Evolutionary conservation across 2,888 invertebrate genomes (phyloP).

Genomic region (Myopa tessellatipennis): DNA sequence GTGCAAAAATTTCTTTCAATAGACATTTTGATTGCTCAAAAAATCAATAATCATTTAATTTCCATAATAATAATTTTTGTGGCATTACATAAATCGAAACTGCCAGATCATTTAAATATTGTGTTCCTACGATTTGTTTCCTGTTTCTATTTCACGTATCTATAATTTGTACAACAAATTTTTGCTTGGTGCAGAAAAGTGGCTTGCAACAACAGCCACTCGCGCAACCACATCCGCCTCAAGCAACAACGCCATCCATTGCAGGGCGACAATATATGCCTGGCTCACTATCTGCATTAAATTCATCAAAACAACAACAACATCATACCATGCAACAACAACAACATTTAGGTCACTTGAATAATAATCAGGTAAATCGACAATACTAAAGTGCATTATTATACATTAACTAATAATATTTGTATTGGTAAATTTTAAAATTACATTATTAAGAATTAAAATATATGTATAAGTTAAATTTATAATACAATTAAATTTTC

Average conservation of each 20-base stretch:
- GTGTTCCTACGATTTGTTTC: neutral
- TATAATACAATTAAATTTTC: no score
- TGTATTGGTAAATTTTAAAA: no score
- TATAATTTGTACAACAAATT: no score
- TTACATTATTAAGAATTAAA: no score
- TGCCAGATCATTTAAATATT: neutral
- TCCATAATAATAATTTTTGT: neutral
- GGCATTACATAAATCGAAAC: neutral
- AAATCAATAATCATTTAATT: conserved; percentile 1
- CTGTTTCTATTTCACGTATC: neutral
- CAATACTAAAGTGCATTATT: neutral
- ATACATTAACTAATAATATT: neutral
- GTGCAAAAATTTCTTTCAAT: neutral
- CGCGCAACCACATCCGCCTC: conserved; percentile 43
- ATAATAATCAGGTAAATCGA: conserved; percentile 49
- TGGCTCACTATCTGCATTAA: conserved; percentile 27
- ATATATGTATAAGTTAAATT: no score
- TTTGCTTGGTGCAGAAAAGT: conserved; percentile 21
- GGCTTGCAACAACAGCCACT: conserved; percentile 52
- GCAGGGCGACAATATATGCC: conserved; percentile 39
- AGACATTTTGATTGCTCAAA: neutral
- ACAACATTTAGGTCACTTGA: conserved; percentile 40
- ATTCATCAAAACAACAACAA: conserved; percentile 39
- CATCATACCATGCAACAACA: conserved; percentile 38
- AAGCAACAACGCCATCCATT: conserved; percentile 23